Base-by-base conservation (phyloP, 1,140 invertebrate genomes). In the Megalonaias nervosa region DNA sequence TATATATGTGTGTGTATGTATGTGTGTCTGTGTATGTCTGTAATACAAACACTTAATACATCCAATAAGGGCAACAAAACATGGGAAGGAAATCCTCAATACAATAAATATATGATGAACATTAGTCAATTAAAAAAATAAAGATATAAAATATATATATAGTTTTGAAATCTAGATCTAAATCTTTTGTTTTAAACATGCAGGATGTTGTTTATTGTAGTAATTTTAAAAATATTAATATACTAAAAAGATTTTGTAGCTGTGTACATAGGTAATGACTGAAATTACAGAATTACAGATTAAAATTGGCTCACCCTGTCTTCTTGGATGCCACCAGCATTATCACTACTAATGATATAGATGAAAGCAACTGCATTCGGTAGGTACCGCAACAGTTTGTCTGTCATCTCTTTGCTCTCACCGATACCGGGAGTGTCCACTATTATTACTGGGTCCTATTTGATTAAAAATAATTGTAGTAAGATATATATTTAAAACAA, bases 361-460 rank as follows among this genome's bases (percentile, higher is more conserved):
- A 87, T 82, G 74, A 87, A 87, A 6, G 81, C 84, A 21, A 84
- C 80, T 13, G 85, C 85, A 17, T 81, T 77, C 2, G 79, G 70
- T 21, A 87, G 76, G 67, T 84, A 84, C 6, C 80, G 66, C n/a
- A 81, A 59, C 15, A 87, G 60, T 16, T 67, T 48, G 9, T 74
- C 61, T 0, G 83, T 81, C 68, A 87, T 80, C 23, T 82, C 75
- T 12, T 76, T 65, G 73, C 71, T 83, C 58, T 84, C 83, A 55
- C 85, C 83, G 14, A 87, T 77, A 13, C 85, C 85, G 9, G 84
- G 84, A 1, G 83, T 87, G 71, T 87, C 85, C 3, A 87, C 81
- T 48, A 87, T 83, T 2, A 73, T 77, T 2, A 84, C 68, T 14
- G 78, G 78, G 21, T 76, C 73, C 85, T 87, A 60, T 69, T 19